These are phyloP conservation scores for Gopherus evgoodei DNA, from an alignment of 2,113 vertebrate species.

Conservation along the genomic window DNA sequence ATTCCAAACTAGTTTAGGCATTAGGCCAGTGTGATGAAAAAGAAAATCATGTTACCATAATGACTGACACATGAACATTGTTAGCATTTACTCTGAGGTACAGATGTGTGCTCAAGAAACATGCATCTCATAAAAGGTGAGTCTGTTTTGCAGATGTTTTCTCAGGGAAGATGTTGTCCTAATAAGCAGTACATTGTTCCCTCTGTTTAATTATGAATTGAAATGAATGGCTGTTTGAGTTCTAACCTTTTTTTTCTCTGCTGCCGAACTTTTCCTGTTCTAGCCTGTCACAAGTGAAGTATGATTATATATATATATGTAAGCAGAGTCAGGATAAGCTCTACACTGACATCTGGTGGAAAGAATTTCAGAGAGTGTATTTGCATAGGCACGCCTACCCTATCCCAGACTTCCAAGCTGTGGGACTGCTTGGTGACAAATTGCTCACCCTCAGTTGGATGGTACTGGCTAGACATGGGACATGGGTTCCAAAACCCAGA, in stretches of 20 bases:
- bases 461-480: too few species aligned
- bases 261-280: slow-evolving; percentile 57
- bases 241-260: slow-evolving; percentile 47
- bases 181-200: slow-evolving; percentile 67
- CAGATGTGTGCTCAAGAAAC: not conserved
- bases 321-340: too few species aligned
- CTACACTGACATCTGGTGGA: too few species aligned
- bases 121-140: slow-evolving; percentile 8
- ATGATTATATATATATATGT: slow-evolving; percentile 15
- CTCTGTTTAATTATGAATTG: slow-evolving; percentile 31
- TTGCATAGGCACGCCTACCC: too few species aligned
- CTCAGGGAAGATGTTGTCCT: not conserved
- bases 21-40: not conserved
- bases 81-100: not conserved
- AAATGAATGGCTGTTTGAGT: slow-evolving; percentile 39
- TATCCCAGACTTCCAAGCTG: too few species aligned
- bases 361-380: too few species aligned
- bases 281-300: slow-evolving; percentile 54
- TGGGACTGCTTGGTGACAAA: too few species aligned
- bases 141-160: slow-evolving; percentile 57
- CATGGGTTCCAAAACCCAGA: too few species aligned
- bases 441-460: too few species aligned
- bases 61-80: not conserved
- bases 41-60: slow-evolving; percentile 63
- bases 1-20: slow-evolving; percentile 2